phyloP scores from a whole-genome alignment of 2,888 invertebrate species.

The Loripinus fragilis region DNA sequence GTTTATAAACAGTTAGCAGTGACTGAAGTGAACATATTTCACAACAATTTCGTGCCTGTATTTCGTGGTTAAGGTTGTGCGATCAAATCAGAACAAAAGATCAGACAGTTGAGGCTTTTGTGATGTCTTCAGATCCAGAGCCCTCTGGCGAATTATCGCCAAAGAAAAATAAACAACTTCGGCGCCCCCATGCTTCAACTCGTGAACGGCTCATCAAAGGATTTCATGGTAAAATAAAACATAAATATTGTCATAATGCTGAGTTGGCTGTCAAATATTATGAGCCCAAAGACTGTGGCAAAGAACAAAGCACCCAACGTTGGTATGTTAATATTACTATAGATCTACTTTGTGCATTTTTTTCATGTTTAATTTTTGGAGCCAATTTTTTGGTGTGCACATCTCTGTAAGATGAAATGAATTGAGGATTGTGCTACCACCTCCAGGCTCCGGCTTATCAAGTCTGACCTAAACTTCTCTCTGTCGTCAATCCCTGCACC shows the following conservation, averaged over 20 bases:
- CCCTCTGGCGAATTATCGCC: conserved; percentile 36
- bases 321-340: conserved; percentile 2
- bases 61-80: conserved; percentile 21
- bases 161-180: conserved; percentile 46
- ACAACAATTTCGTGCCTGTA: conserved; percentile 23
- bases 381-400: too few species aligned
- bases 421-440: too few species aligned
- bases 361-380: too few species aligned
- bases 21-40: conserved; percentile 35
- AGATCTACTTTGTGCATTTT: too few species aligned
- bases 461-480: too few species aligned
- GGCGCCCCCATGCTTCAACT: conserved; percentile 53
- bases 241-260: conserved; percentile 20
- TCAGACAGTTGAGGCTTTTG: conserved; percentile 24
- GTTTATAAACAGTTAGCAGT: conserved; percentile 1
- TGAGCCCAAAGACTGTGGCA: conserved; percentile 2
- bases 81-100: conserved; percentile 34
- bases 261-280: conserved; percentile 28
- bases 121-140: conserved; percentile 50
- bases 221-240: conserved; percentile 49
- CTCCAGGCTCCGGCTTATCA: too few species aligned
- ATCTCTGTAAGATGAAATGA: too few species aligned
- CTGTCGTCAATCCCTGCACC: too few species aligned
- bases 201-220: conserved; percentile 54
- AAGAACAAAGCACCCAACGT: not conserved